Evolutionary conservation across 2,888 invertebrate species (phyloP), one percentile per base, ranked within the genome.

Genomic region (Hoplodrina blanda): DNA sequence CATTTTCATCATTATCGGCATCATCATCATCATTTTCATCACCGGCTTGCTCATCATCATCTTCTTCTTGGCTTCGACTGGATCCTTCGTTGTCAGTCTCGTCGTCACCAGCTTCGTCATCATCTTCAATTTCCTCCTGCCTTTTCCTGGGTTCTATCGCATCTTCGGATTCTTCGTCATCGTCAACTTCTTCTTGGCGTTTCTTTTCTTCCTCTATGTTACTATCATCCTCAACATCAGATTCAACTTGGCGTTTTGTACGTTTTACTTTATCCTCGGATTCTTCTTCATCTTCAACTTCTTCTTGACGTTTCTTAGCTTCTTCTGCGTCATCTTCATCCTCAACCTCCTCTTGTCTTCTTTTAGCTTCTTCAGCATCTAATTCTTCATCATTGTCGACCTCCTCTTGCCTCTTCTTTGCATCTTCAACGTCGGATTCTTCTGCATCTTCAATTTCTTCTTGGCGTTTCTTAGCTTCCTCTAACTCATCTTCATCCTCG

Each of bases 61-160:
- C 56, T 57, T 81, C 81, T 55, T 81, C 78, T 57, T 78, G 78
- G 10, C 74, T 73, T 72, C 63, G 65, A 15, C 50, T 70, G 0
- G 62, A 57, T 70, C 63, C 80, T 8, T 76, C 62, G 10, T 55
- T 57, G 25, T 69, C 53, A n/a, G 37, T 57, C 1, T 73, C 75
- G 4, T n/a, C 64, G 10, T 65, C 65, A 20, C 37, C 54, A 3
- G 30, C 13, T 3, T 62, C 70, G 0, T 63, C 63, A 4, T 57
- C 54, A 4, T 62, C 53, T 17, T 33, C 56, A 13, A 10, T 49
- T 13, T 79, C 70, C 20, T 54, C 57, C 30, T 68, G 66, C 13
- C 60, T 37, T 54, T 55, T 54, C 52, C 37, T 33, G 15, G 25
- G 30, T 19, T 66, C 62, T 41, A 59, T 17, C 13, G 17, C 55